A percentile compares a stretch with the other conserved stretches of the same genome.
Conservation (phyloP, 2,888 invertebrate species). For the Drosophila neutralis region DNA sequence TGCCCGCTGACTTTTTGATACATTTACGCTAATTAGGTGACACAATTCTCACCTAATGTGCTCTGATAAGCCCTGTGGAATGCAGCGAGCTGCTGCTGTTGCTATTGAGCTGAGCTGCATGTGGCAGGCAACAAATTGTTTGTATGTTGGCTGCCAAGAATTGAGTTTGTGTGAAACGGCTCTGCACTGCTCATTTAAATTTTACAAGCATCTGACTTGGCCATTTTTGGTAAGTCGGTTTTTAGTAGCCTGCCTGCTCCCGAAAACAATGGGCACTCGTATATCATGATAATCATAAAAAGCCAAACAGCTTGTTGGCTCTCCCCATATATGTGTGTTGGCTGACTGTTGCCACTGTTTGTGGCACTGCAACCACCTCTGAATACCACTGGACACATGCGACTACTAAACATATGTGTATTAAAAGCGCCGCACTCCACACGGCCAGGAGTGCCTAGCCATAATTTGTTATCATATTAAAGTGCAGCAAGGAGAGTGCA, state of each 20-base stretch:
- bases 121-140: slow-evolving; percentile 58
- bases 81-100: slow-evolving; percentile 29
- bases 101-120: slow-evolving; percentile 23
- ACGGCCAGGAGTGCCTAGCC: slow-evolving; percentile 55
- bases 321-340: slow-evolving; percentile 64
- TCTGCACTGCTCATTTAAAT: slow-evolving; percentile 72
- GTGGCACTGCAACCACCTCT: slow-evolving; percentile 20
- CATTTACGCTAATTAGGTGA: slow-evolving; percentile 84
- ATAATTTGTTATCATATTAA: slow-evolving; percentile 83
- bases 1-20: slow-evolving; percentile 62
- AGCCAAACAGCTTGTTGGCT: slow-evolving; percentile 60
- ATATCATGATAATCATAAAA: slow-evolving; percentile 82
- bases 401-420: slow-evolving; percentile 42
- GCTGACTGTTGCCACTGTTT: slow-evolving; percentile 35
- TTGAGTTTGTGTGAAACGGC: slow-evolving; percentile 41
- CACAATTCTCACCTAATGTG: slow-evolving; percentile 84
- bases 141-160: slow-evolving; percentile 49
- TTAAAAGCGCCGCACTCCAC: slow-evolving; percentile 72
- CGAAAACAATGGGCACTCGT: slow-evolving; percentile 80
- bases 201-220: slow-evolving; percentile 60
- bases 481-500: slow-evolving; percentile 61
- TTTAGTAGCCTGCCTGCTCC: slow-evolving; percentile 63
- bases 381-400: slow-evolving; percentile 40
- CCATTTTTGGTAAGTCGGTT: slow-evolving; percentile 73
- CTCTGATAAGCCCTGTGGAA: slow-evolving; percentile 66